A percentile compares a stretch with the other conserved stretches of the same genome.
Conservation (phyloP, 2,113 vertebrate genomes). For the Peromyscus maniculatus region DNA sequence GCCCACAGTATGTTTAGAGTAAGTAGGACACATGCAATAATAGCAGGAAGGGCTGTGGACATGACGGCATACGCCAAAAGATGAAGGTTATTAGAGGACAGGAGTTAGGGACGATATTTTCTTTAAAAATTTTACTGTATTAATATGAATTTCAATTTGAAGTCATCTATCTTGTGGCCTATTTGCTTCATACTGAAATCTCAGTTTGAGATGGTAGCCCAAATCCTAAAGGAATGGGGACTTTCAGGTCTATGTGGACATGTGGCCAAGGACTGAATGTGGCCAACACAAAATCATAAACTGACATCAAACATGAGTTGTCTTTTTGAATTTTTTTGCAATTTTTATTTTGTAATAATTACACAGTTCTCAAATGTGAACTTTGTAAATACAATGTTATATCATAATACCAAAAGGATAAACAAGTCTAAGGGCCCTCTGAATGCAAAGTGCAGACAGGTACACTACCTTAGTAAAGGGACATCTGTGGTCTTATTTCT, state of each 20-base stretch:
- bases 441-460: not conserved
- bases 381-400: not conserved
- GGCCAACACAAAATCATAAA: not conserved
- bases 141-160: conserved; percentile 11
- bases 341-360: not conserved
- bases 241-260: not conserved
- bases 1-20: not conserved
- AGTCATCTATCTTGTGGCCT: not conserved
- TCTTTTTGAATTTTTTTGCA: not conserved
- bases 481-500: not conserved
- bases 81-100: not conserved
- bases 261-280: not conserved
- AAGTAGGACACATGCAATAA: not conserved
- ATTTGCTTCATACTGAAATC: not conserved
- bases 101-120: not conserved
- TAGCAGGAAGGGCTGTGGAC: not conserved
- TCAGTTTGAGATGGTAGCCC: not conserved
- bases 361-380: not conserved
- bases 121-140: not conserved
- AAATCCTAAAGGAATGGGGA: not conserved
- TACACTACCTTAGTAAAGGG: not conserved
- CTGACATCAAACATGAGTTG: not conserved
- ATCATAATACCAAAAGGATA: not conserved
- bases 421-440: not conserved
- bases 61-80: not conserved